Base-by-base conservation (phyloP, 2,888 invertebrate species). In the Tinea trinotella region DNA sequence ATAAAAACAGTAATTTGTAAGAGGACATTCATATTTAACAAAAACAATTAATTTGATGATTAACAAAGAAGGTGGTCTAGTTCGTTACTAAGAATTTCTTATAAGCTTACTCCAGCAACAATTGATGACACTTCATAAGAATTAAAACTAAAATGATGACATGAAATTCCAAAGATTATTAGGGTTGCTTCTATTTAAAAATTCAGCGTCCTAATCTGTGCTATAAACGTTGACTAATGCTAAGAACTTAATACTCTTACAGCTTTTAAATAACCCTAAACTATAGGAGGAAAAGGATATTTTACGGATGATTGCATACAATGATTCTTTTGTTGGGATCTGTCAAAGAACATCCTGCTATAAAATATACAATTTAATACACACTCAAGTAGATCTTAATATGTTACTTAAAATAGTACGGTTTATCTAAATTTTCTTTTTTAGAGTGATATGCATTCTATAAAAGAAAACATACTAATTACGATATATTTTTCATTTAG, bases 31-130 rank as follows among this genome's bases (percentile, higher is more conserved):
- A 4, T n/a, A n/a, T 30, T 30, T 30, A 10, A 30, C 7, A 30
- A 30, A 30, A 30, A 30, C 30, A 30, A 30, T 30, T 30, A n/a
- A 30, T 10, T 7, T 30, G 30, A 4, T 22, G 22, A 22, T 3
- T 30, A 30, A n/a, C 30, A 30, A 30, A 30, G 30, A 40, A 15
- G 40, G 40, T 15, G 40, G 40, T 40, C 40, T 40, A 12, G n/a
- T 35, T 7, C 40, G 13, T 40, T 40, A 40, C 40, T 40, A 12
- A 40, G 30, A 30, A 40, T 15, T 40, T 13, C 40, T 40, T 15
- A 15, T n/a, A 3, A 12, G 40, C n/a, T 40, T 40, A 40, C 13
- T n/a, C 13, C 13, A 40, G 7, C 30, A 30, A 30, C 9, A 30
- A 40, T 15, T 40, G 6, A 40, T 12, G 2, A 6, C 40, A 2